Conservation (phyloP, 2,797 vertebrate species). For the Salarias fasciatus region DNA sequence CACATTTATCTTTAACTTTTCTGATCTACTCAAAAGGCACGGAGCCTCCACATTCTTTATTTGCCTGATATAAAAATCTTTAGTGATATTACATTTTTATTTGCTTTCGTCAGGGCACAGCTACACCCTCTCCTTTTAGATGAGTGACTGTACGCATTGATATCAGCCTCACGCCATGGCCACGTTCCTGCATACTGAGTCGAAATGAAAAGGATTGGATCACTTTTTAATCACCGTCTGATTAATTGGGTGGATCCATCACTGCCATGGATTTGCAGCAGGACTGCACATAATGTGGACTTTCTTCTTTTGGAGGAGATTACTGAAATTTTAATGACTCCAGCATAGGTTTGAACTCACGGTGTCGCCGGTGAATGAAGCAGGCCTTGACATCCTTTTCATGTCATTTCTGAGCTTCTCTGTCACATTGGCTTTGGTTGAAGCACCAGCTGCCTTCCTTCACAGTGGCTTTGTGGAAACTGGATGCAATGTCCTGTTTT, state of each 20-base stretch:
- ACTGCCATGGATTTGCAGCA: slow-evolving; percentile 4
- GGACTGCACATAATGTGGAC: slow-evolving; percentile 13
- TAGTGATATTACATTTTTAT: too few relatives aligned
- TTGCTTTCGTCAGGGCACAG: too few relatives aligned
- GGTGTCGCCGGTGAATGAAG: too few relatives aligned
- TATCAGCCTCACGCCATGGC: neutral
- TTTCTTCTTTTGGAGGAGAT: slow-evolving; percentile 37
- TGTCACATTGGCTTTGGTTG: neutral
- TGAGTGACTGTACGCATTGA: neutral
- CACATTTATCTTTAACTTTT: too few relatives aligned
- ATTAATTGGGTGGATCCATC: slow-evolving; percentile 51
- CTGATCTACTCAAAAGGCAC: too few relatives aligned
- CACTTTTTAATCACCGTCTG: slow-evolving; percentile 25
- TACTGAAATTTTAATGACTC: slow-evolving; percentile 52
- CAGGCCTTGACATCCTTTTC: slow-evolving; percentile 2
- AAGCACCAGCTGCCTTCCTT: neutral
- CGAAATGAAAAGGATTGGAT: too few relatives aligned
- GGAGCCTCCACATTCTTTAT: too few relatives aligned
- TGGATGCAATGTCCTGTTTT: slow-evolving; percentile 6
- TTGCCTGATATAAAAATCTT: too few relatives aligned
- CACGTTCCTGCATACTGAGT: neutral
- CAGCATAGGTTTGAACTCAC: neutral
- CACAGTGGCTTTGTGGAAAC: slow-evolving; percentile 8
- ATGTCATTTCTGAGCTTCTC: slow-evolving; percentile 6
- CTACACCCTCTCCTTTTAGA: too few relatives aligned